Base-by-base conservation (phyloP, 2,888 invertebrate genomes). In the Molorchus minor region DNA sequence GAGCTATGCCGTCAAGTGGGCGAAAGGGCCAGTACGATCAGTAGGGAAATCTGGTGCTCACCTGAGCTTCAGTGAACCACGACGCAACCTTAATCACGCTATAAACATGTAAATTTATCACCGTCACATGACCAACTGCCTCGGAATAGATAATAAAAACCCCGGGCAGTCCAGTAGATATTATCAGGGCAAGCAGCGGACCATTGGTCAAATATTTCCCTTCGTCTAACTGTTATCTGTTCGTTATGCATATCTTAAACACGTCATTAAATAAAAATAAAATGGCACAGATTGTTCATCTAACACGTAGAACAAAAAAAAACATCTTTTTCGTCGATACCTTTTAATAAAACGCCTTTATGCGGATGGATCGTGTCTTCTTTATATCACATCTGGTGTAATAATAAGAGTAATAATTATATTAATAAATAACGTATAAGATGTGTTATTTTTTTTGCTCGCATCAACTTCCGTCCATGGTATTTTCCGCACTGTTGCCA, bases 31-130 rank as follows among this genome's bases (percentile, higher is more conserved):
- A 57, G 47, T 52, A 45, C 56, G 58, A 64, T 64, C 59, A 49
- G 59, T 40, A 56, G 56, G 56, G 53, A 59, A 64, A 66, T 69
- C 68, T 62, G 72, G 72, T 71, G 72, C 68, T 73, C 71, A 69
- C 68, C 70, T 69, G 66, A 71, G 68, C 71, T 69, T 64, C 71
- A 66, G 54, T 66, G 64, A 67, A 65, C 53, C 67, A 63, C 57
- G 57, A 65, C 64, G 64, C 65, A 67, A 65, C 62, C 61, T 68
- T 64, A 69, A 70, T 71, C 71, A 71, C 71, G 71, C 71, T 66
- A 73, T 70, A 69, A 74, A 74, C 69, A 71, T 66, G 70, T 68
- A 72, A 71, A 73, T 74, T 71, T 73, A 73, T 72, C 71, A 72
- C 70, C 65, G 67, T 70, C 71, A 69, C 72, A 68, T 71, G 71